Evolutionary conservation across 2,888 invertebrate genomes (phyloP), one percentile per base, ranked within the genome.

Genomic region (Tyria jacobaeae): DNA sequence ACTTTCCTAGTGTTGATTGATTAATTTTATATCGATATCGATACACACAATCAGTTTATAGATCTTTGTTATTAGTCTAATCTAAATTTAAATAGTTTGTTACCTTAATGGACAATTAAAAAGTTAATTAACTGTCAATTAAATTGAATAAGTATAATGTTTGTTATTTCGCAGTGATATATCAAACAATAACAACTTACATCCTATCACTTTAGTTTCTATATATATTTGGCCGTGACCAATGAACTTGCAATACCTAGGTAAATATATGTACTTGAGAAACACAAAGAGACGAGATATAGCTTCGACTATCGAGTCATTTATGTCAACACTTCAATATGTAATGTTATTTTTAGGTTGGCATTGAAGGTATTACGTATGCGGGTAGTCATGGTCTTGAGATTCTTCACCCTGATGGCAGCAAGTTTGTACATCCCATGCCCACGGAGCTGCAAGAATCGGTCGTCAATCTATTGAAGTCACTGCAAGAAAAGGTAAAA

Each of bases 391-490:
- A 98, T 82, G 98, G 98, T 0, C 86, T 98, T 65, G 98, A 98
- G 91, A 98, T 98, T 80, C 88, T 98, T 14, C 98, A 98, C 87
- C 97, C 98, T 0, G 98, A 98, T 81, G 98, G 98, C 60, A 97
- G 97, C 81, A 97, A 97, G 89, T 98, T 98, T 83, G 97, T 97
- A 0, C 98, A 98, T 88, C 98, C 98, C 0, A 97, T 98, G 97
- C 98, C 98, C 0, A 95, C 96, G 70, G 97, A 97, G 80, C 96
- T 96, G 74, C 97, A 97, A 79, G 96, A 96, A 69, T 97, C 97
- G 88, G 97, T 97, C 39, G 96, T 96, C 15, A 95, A 95, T 60
- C 91, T 98, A 41, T 95, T 97, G 75, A 97, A 97, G 81, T 95
- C 96, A 0, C 91, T 98, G 50, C 97, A 98, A 83, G 97, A 97